phyloP scores from a whole-genome alignment of 2,797 vertebrate genomes.

The Adrianichthys oophorus region DNA sequence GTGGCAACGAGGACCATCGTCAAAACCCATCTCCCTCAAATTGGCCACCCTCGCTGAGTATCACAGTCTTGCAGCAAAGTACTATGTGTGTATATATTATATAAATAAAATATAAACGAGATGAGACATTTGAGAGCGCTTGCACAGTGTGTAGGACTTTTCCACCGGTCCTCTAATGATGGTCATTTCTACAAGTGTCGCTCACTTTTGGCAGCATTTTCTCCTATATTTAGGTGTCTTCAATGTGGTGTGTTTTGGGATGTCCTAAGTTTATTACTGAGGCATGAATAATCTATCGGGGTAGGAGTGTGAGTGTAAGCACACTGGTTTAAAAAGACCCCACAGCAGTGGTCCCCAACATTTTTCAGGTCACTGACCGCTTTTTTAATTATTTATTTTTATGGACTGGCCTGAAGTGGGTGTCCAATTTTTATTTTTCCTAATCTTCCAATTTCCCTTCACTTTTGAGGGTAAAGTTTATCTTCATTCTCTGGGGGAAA shows the following conservation, averaged over 20 bases:
- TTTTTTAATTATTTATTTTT: slow-evolving; percentile 24
- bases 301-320: slow-evolving; percentile 1
- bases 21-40: slow-evolving; percentile 57
- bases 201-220: slow-evolving; percentile 25
- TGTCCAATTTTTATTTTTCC: too few species aligned
- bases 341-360: too few species aligned
- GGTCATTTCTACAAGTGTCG: slow-evolving; percentile 10
- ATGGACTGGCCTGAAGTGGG: too few species aligned
- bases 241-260: slow-evolving; percentile 14
- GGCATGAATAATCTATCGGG: slow-evolving; percentile 12
- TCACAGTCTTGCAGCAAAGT: slow-evolving; percentile 34
- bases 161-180: slow-evolving; percentile 18
- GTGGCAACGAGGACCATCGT: slow-evolving; percentile 48
- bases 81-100: not conserved
- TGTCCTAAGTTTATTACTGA: slow-evolving; percentile 14
- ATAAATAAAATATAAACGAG: slow-evolving; percentile 5
- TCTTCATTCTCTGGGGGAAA: too few species aligned
- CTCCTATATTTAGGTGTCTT: slow-evolving; percentile 17
- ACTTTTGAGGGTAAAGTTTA: too few species aligned
- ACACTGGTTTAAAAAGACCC: too few species aligned
- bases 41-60: slow-evolving; percentile 37
- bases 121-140: slow-evolving; percentile 9
- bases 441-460: too few species aligned
- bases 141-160: slow-evolving; percentile 17
- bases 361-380: too few species aligned